phyloP scores from a whole-genome alignment of 2,113 vertebrate genomes.

The Protobothrops flavoviridis region DNA sequence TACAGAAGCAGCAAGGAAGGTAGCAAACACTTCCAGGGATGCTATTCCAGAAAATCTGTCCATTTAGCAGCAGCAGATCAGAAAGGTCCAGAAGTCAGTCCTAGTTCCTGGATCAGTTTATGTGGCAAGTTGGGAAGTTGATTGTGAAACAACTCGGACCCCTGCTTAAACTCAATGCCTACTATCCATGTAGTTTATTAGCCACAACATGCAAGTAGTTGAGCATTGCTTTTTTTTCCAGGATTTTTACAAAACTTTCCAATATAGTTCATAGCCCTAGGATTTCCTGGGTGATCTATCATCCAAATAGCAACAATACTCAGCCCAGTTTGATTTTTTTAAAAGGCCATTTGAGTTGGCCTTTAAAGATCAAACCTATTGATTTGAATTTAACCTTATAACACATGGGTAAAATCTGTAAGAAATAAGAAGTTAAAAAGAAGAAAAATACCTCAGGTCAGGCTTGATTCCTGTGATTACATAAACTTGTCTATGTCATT shows the following conservation, averaged over 20 bases:
- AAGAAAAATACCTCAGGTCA: not conserved
- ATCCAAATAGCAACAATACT: not conserved
- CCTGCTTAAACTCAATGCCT: not conserved
- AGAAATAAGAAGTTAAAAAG: not conserved
- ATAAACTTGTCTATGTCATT: not conserved
- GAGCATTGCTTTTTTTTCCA: not conserved
- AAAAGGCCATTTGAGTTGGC: not conserved
- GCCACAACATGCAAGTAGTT: not conserved
- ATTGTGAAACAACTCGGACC: not conserved
- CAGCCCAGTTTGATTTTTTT: not conserved
- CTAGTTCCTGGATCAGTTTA: not conserved
- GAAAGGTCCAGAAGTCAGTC: not conserved
- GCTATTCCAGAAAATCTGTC: not conserved
- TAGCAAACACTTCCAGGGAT: not conserved
- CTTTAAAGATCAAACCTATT: not conserved
- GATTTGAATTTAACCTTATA: not conserved
- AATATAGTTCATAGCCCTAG: not conserved
- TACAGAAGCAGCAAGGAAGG: not conserved
- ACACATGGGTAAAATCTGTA: not conserved
- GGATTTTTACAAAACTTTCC: not conserved
- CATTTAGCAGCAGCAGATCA: not conserved
- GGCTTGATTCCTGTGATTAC: not conserved
- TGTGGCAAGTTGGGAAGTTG: not conserved
- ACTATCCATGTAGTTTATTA: not conserved
- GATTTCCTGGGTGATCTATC: not conserved